Conservation (phyloP, 2,113 vertebrate genomes). For the Dunckerocampus dactyliophorus region DNA sequence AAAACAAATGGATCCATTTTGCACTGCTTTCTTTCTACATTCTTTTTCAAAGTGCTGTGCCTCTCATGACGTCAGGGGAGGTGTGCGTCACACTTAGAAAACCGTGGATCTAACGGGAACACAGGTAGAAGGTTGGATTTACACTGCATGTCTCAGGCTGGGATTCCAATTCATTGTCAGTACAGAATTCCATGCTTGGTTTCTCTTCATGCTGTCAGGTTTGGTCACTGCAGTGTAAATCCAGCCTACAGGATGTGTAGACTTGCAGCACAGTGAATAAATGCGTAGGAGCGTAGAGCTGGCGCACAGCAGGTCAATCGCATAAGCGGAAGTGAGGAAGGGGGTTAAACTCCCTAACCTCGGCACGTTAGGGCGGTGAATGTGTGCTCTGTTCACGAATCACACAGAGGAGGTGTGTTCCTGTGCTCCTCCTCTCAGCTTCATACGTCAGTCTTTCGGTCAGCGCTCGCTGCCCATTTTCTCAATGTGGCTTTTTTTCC, state of each 20-base stretch:
- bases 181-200: background rate
- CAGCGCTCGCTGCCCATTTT: constrained; percentile 1
- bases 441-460: constrained; percentile 25
- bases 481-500: background rate
- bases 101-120: too few species aligned
- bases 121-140: background rate
- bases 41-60: background rate
- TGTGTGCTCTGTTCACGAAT: constrained; percentile 55
- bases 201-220: background rate
- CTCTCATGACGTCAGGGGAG: too few species aligned
- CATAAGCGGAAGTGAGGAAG: constrained; percentile 18
- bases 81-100: background rate
- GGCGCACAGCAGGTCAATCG: constrained; percentile 9
- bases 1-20: too few species aligned
- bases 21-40: too few species aligned
- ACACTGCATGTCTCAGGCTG: background rate
- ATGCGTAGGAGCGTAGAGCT: constrained; percentile 14
- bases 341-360: constrained; percentile 36
- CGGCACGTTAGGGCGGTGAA: constrained; percentile 50
- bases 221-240: background rate
- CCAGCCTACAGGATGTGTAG: background rate
- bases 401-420: constrained; percentile 49
- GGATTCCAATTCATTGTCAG: background rate
- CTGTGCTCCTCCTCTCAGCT: constrained; percentile 9
- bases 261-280: background rate